phyloP scores from a whole-genome alignment of 1,140 invertebrate species.

The Drosophila persimilis region DNA sequence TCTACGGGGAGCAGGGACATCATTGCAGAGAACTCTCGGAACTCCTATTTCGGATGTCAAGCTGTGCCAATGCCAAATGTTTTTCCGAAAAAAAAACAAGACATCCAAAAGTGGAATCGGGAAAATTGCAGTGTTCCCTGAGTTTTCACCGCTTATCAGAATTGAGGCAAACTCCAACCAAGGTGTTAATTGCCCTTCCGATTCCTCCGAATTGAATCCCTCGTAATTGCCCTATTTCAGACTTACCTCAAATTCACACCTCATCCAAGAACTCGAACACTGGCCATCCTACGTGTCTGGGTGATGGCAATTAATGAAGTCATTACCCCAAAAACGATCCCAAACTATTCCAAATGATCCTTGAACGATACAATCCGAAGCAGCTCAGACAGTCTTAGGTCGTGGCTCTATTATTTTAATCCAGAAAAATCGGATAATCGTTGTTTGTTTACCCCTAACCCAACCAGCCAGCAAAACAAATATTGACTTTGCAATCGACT shows the following conservation, averaged over 20 bases:
- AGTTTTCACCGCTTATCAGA: slow-evolving; percentile 7
- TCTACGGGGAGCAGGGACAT: slow-evolving; percentile 45
- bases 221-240: slow-evolving; percentile 59
- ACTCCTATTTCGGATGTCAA: slow-evolving; percentile 13
- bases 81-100: slow-evolving; percentile 32
- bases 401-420: slow-evolving; percentile 64
- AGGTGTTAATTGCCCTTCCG: slow-evolving; percentile 72
- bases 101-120: slow-evolving; percentile 18
- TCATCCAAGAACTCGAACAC: slow-evolving; percentile 14
- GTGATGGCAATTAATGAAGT: slow-evolving; percentile 66
- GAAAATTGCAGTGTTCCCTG: background rate
- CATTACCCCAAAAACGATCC: slow-evolving; percentile 34
- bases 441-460: slow-evolving; percentile 15
- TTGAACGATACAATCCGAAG: slow-evolving; percentile 31
- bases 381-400: slow-evolving; percentile 54
- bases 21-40: slow-evolving; percentile 17
- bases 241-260: slow-evolving; percentile 78
- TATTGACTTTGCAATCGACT: slow-evolving; percentile 78
- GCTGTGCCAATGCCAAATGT: slow-evolving; percentile 44
- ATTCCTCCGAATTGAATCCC: slow-evolving; percentile 51
- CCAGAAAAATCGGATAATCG: slow-evolving; percentile 48
- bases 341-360: slow-evolving; percentile 19
- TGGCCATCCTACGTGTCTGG: slow-evolving; percentile 40
- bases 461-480: slow-evolving; percentile 62
- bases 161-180: slow-evolving; percentile 55